Base-by-base conservation (phyloP, 2,888 invertebrate genomes). In the Macroteleia sp. region DNA sequence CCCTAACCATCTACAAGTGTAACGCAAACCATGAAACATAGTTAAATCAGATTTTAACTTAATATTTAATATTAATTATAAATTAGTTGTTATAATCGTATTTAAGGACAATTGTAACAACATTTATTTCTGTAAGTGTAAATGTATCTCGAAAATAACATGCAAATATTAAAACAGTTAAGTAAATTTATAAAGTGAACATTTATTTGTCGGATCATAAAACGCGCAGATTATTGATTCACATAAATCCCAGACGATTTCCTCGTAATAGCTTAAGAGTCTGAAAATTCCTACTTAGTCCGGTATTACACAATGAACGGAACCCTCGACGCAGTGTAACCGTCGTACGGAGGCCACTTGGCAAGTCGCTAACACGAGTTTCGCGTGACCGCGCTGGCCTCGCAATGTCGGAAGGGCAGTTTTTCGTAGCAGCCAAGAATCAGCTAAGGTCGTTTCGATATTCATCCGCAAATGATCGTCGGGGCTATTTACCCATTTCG, bases 321-420 rank as follows among this genome's bases (percentile, higher is more conserved):
- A 78, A 70, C 69, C 70, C 78, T 78, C 74, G 69, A 44, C 32
- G 61, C 62, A 52, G 64, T 59, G 69, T 74, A 74, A 74, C 64
- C 73, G 61, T 67, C 70, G 67, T 61, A 67, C 82, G 82, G 79
- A 81, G 86, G 84, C 86, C 86, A 87, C 86, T 88, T 87, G 86
- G 85, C 83, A 83, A 86, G 84, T 85, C 84, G 86, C 86, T 89
- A 89, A 90, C 89, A 89, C 83, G 86, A 83, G 81, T 89, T 88
- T 90, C 82, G 89, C 90, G 88, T 89, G 89, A 88, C 86, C 82
- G 66, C 39, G 30, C 48, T 32, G 81, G 77, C 76, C 83, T 79
- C 82, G 81, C 62, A 76, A 75, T 73, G 76, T 75, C 78, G 61
- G 67, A 81, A 80, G 79, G 79, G 79, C 81, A 79, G 75, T 78